Base-by-base conservation (phyloP, 2,113 vertebrate genomes). In the Psophia crepitans region DNA sequence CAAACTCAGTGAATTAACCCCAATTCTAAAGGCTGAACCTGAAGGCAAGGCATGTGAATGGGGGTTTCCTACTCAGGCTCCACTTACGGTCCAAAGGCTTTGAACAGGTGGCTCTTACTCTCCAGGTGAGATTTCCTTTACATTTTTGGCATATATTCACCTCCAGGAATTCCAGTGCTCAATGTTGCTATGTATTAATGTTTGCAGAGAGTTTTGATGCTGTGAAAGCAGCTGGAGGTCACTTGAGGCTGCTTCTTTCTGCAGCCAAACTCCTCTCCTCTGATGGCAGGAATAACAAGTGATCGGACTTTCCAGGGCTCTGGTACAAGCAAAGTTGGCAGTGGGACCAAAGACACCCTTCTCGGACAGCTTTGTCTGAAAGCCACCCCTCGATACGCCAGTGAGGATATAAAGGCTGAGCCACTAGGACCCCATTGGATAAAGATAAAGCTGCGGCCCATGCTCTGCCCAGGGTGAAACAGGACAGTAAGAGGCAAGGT, bases 191-290 rank as follows among this genome's bases (percentile, higher is more conserved):
- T n/a, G 22, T 46, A 9, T 44, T 41, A 39, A 33, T 23, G 17
- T 77, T 81, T 37, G 43, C 48, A 66, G 19, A 48, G 58, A 28
- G 33, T 39, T 92, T 32, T 71, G 80, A 69, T 75, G 60, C 54
- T 44, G 68, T 64, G 60, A 73, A 87, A 87, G 44, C 76, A 92
- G 83, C 76, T 84, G 86, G 64, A 95, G 89, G 44, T 95, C 68
- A 86, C 35, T 57, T 64, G 84, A 84, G 80, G 76, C 89, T 91
- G 87, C 58, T 90, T 1, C 1, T 37, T 69, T 20, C 63, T 37
- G n/a, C 76, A 77, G 86, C 58, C 75, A 94, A 86, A 61, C 51
- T 74, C 65, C 18, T 84, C 84, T 89, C 44, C 65, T 81, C 73
- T 26, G 53, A 87, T 23, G 39, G 69, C 80, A 53, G 33, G 23